Conservation (phyloP, 2,113 vertebrate species). For the Hydrochoerus hydrochaeris region DNA sequence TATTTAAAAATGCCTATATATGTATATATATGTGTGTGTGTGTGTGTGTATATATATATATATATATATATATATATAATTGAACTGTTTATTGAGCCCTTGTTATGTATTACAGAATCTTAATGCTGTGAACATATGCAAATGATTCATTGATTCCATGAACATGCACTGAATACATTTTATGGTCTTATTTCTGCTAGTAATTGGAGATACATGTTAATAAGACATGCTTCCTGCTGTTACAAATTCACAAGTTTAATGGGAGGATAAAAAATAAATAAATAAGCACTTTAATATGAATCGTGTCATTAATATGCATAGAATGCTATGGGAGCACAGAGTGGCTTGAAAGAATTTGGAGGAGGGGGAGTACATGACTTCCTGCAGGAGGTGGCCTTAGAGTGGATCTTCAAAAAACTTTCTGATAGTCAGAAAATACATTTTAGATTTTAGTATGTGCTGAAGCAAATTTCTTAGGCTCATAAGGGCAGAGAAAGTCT, state of each 20-base stretch:
- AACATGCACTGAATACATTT: not conserved
- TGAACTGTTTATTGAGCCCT: not conserved
- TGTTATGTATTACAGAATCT: not conserved
- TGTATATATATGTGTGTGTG: no score
- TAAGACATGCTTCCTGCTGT: not conserved
- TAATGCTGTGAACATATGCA: not conserved
- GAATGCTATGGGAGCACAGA: not conserved
- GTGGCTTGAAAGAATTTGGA: not conserved
- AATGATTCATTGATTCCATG: not conserved
- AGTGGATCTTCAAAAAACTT: not conserved
- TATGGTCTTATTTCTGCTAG: conserved; percentile 24
- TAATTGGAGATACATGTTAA: not conserved
- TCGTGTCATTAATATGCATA: not conserved
- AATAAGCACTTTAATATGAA: not conserved
- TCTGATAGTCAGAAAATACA: not conserved
- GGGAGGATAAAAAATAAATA: not conserved
- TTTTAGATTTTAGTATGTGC: not conserved
- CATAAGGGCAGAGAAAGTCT: not conserved
- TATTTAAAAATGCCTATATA: conserved; percentile 15
- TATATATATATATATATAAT: no score
- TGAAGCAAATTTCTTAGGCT: not conserved
- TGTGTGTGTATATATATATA: no score
- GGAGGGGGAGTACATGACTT: not conserved
- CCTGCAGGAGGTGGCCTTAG: not conserved
- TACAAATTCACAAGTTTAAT: not conserved